A percentile compares a stretch with the other conserved stretches of the same genome.
phyloP scores from a whole-genome alignment of 1,140 invertebrate species.

The Heliconius eleuchia region DNA sequence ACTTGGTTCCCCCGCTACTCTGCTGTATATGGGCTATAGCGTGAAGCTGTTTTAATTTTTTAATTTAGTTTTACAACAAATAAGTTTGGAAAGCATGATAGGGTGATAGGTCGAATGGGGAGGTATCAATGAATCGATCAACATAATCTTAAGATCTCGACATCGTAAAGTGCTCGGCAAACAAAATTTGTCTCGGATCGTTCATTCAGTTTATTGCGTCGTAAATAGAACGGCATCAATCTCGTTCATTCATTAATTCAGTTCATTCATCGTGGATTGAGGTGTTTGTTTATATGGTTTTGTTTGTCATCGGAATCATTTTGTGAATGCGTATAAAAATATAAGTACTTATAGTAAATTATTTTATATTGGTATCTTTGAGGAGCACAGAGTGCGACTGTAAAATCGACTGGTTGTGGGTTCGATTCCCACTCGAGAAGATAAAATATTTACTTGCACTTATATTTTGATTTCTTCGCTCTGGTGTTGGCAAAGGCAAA shows the following conservation, averaged over 20 bases:
- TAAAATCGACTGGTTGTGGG: too few species aligned
- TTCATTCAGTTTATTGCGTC: conserved; percentile 31
- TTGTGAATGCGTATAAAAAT: neutral
- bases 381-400: too few species aligned
- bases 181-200: conserved; percentile 25
- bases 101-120: conserved; percentile 10
- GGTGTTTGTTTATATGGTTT: conserved; percentile 4
- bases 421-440: too few species aligned
- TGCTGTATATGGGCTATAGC: too few species aligned
- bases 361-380: neutral
- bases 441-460: too few species aligned
- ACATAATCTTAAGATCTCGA: neutral
- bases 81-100: neutral
- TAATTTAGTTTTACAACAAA: neutral
- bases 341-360: neutral
- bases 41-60: too few species aligned
- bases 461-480: too few species aligned
- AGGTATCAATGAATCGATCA: conserved; percentile 13
- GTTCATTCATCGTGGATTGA: conserved; percentile 9
- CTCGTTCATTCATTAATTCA: conserved; percentile 27
- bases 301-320: neutral
- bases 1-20: too few species aligned
- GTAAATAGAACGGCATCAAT: conserved; percentile 33
- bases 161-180: conserved; percentile 26
- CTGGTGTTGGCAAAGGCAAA: too few species aligned